Evolutionary conservation across 1,140 invertebrate species (phyloP).

Genomic region (Sesamia nonagrioides): DNA sequence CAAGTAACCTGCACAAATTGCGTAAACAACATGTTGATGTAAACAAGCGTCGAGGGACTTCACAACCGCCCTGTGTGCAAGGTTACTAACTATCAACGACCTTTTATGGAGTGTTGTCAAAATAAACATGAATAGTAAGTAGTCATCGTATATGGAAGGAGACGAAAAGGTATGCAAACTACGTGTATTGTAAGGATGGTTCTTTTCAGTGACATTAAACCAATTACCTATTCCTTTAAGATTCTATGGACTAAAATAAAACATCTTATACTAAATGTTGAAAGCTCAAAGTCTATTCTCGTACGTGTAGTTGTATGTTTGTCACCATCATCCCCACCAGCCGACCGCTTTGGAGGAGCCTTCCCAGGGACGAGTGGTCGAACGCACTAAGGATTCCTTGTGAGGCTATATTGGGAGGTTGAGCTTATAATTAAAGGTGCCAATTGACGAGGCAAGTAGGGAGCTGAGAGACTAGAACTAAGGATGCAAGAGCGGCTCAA

Average conservation of each 20-base stretch:
- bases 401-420: slow-evolving; percentile 19
- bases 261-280: no score
- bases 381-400: no score
- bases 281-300: no score
- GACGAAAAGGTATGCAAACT: slow-evolving; percentile 17
- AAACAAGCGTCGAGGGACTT: not conserved
- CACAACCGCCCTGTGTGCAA: not conserved
- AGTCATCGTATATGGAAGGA: not conserved
- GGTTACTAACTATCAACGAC: not conserved
- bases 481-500: not conserved
- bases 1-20: not conserved
- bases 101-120: not conserved
- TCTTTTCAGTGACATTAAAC: not conserved
- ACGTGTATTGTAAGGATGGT: not conserved
- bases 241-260: not conserved
- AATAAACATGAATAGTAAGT: not conserved
- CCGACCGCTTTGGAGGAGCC: no score
- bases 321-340: no score
- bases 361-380: no score
- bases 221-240: not conserved
- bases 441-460: not conserved
- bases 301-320: no score
- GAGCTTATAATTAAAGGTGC: not conserved
- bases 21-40: not conserved
- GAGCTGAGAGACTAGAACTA: not conserved